These are phyloP conservation scores for Ormyrus nitidulus DNA, from an alignment of 2,888 invertebrate species.

Conservation along the genomic window DNA sequence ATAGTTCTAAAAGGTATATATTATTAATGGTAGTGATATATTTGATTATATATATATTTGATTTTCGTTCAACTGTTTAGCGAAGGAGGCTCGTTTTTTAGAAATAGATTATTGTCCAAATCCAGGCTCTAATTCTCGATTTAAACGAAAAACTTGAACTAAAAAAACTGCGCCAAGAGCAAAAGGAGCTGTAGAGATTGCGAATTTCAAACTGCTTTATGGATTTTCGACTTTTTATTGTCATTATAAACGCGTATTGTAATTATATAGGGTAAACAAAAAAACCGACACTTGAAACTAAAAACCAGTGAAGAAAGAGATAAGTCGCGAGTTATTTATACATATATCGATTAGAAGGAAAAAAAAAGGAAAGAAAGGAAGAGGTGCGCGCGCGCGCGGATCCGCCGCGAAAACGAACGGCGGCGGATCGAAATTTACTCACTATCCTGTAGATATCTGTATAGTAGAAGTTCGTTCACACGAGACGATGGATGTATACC, in stretches of 20 bases:
- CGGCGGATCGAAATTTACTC: slow-evolving; percentile 63
- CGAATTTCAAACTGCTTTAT: slow-evolving; percentile 27
- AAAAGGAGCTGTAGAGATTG: neutral
- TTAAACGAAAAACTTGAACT: neutral
- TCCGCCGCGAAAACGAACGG: slow-evolving; percentile 13
- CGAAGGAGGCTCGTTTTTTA: neutral
- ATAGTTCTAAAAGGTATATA: neutral
- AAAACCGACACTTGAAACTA: neutral
- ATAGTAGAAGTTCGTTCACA: slow-evolving; percentile 71
- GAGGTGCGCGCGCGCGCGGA: slow-evolving; percentile 59
- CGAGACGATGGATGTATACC: slow-evolving; percentile 68
- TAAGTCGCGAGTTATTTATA: slow-evolving; percentile 40
- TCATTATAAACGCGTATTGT: slow-evolving; percentile 39
- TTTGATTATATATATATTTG: neutral
- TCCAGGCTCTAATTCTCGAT: too few relatives aligned
- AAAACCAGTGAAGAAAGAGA: neutral
- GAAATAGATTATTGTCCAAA: neutral
- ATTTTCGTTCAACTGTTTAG: neutral
- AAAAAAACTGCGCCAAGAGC: neutral
- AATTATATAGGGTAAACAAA: slow-evolving; percentile 32
- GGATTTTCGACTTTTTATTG: slow-evolving; percentile 37
- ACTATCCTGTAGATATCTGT: slow-evolving; percentile 74
- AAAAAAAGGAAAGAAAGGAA: slow-evolving; percentile 7
- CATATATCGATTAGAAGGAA: slow-evolving; percentile 36
- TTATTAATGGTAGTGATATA: neutral